Conservation (phyloP, 2,888 invertebrate species). For the Gymnoscelis rufifasciata region DNA sequence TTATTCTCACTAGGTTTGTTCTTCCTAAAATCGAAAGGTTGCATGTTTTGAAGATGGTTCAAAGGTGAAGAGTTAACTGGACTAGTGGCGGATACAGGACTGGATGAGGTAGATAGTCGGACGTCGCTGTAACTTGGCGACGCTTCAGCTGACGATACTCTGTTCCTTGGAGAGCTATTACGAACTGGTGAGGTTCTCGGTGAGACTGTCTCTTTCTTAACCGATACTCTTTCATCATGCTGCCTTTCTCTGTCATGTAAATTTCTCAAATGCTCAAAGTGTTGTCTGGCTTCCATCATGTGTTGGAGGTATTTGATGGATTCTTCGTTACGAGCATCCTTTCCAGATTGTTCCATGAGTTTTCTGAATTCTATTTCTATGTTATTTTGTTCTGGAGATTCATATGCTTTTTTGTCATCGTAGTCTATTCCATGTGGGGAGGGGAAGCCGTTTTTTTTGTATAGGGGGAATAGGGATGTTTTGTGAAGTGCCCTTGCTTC, state of each 20-base stretch:
- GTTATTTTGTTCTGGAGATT: constrained; percentile 65
- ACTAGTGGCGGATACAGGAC: constrained; percentile 75
- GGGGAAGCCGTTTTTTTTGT: constrained; percentile 69
- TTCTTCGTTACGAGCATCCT: constrained; percentile 60
- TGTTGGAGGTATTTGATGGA: constrained; percentile 69
- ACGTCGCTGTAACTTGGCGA: constrained; percentile 60
- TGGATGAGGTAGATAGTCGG: constrained; percentile 69
- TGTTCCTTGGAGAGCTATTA: constrained; percentile 50
- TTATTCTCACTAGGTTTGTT: constrained; percentile 53
- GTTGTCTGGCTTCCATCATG: constrained; percentile 69
- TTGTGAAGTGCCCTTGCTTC: constrained; percentile 87
- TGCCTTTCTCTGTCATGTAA: constrained; percentile 59
- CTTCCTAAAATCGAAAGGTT: constrained; percentile 95
- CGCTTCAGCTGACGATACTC: constrained; percentile 58
- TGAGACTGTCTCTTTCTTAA: constrained; percentile 58
- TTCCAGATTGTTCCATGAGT: constrained; percentile 79
- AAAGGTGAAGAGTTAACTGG: constrained; percentile 86
- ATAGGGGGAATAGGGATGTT: constrained; percentile 74
- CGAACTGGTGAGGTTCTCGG: constrained; percentile 56
- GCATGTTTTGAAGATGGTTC: constrained; percentile 95
- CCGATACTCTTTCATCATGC: constrained; percentile 38
- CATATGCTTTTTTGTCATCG: constrained; percentile 53
- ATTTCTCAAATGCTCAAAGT: constrained; percentile 62
- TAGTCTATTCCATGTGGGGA: constrained; percentile 74
- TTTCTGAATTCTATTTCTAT: constrained; percentile 78